Conservation (phyloP, 2,888 invertebrate species). For the Acronicta aceris region DNA sequence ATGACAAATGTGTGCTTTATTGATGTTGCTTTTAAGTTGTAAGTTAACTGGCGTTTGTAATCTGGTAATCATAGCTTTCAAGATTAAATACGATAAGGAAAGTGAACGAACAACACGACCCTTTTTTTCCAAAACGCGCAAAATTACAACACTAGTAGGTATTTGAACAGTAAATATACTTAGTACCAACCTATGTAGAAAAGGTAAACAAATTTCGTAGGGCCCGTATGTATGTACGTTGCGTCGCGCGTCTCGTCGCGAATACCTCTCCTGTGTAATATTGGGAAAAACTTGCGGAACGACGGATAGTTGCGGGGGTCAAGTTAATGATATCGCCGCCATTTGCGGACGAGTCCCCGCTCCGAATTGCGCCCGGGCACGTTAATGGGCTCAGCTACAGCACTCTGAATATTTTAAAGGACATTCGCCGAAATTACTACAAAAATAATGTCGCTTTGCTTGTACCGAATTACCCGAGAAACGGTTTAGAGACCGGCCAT, state of each 20-base stretch:
- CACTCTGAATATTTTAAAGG: slow-evolving; percentile 89
- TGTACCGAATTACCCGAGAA: slow-evolving; percentile 87
- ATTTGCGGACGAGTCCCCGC: slow-evolving; percentile 86
- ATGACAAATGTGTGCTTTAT: slow-evolving; percentile 25
- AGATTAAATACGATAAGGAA: slow-evolving; percentile 37
- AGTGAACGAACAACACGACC: no score
- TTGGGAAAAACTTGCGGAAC: slow-evolving; percentile 85
- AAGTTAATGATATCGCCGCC: slow-evolving; percentile 88
- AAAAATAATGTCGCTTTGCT: slow-evolving; percentile 88
- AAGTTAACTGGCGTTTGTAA: slow-evolving; percentile 25
- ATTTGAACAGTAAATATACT: slow-evolving; percentile 49
- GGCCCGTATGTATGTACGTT: slow-evolving; percentile 55
- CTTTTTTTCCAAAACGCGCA: slow-evolving; percentile 8
- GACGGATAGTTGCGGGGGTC: slow-evolving; percentile 86
- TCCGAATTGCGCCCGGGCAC: slow-evolving; percentile 86
- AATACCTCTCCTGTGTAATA: slow-evolving; percentile 84
- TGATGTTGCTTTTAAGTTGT: slow-evolving; percentile 9
- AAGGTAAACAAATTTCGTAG: slow-evolving; percentile 70
- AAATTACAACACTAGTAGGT: slow-evolving; percentile 50
- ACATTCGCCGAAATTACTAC: slow-evolving; percentile 88
- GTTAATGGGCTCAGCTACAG: slow-evolving; percentile 87
- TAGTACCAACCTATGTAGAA: slow-evolving; percentile 36
- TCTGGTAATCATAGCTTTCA: slow-evolving; percentile 29
- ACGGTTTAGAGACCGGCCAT: slow-evolving; percentile 86
- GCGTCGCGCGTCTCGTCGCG: slow-evolving; percentile 63